phyloP scores from a whole-genome alignment of 2,113 vertebrate species.

The Donacobius atricapilla region DNA sequence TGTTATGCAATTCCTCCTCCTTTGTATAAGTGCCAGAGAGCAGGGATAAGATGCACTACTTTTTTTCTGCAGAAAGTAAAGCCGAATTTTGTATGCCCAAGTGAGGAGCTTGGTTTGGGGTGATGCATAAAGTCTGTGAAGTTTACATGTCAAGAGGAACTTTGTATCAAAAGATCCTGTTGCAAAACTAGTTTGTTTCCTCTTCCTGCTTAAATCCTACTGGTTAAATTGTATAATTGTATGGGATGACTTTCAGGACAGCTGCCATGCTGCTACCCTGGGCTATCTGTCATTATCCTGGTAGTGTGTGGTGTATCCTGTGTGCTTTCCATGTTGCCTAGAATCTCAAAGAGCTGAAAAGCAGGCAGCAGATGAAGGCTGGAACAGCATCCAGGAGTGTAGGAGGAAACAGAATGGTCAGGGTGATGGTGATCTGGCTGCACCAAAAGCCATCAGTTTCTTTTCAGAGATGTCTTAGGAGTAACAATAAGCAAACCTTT shows the following conservation, averaged over 20 bases:
- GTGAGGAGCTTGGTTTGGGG: neutral
- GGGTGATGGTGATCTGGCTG: neutral
- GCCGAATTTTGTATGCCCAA: neutral
- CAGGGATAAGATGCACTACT: neutral
- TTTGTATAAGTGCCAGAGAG: neutral
- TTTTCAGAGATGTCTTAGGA: neutral
- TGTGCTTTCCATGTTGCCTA: neutral
- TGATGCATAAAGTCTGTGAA: neutral
- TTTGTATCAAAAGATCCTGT: neutral
- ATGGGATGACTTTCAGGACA: neutral
- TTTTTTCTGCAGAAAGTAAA: neutral
- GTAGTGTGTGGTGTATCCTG: too few species aligned
- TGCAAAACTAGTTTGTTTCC: neutral
- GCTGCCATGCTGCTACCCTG: neutral
- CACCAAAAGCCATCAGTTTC: neutral
- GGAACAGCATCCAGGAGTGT: neutral
- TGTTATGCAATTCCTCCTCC: neutral
- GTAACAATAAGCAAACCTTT: neutral
- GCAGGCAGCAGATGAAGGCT: neutral
- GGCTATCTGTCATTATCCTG: accelerated
- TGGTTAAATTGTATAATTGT: neutral
- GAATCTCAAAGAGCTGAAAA: neutral
- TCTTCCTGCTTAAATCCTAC: neutral
- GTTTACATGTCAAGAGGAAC: neutral
- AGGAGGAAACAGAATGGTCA: neutral